Base-by-base conservation (phyloP, 37 sponge, comb jelly and placozoan species). In the Beroe forskalii region DNA sequence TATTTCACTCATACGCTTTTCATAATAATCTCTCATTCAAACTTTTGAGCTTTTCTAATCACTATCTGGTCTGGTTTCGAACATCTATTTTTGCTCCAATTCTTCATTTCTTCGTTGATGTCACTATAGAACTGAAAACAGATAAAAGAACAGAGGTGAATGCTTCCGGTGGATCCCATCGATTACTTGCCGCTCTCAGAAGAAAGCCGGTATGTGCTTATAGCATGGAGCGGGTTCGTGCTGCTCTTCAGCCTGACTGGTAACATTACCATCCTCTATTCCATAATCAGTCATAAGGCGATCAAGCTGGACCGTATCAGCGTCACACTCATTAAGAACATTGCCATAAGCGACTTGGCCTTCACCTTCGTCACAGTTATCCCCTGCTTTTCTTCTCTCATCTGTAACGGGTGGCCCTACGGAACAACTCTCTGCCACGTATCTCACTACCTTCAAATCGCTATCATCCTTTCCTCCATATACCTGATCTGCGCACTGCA, bases 231-330 rank as follows among this genome's bases (percentile, higher is more conserved):
- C 25, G 4, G 3, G 14, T 4, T 63, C 66, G 66, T 19, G 3
- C 23, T 63, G 6, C 66, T 63, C 28, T 6, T 24, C 23, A n/a
- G 66, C n/a, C 66, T 63, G 23, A 20, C 66, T 19, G 66, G 66
- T 3, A 63, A 63, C 66, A 63, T 30, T 30, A 63, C 25, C 66
- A 20, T 63, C 66, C 66, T 63, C 14, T 3, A 28, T 30, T 63
- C 25, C 25, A 20, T 30, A 6, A 63, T 63, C 66, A 8, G 66
- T 3, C 25, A 20, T 20, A 63, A 63, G 3, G 25, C 66, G 2
- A 63, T 63, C 66, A 63, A 30, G 25, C 66, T 63, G 66, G 66
- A 63, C 66, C 20, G n/a, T 24, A 63, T 20, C 4, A 63, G 66
- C 25, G 66, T 63, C 23, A 3, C 25, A 4, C n/a, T 63, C 23